Base-by-base conservation (phyloP, 2,888 invertebrate species). In the Heliothis peltigera region DNA sequence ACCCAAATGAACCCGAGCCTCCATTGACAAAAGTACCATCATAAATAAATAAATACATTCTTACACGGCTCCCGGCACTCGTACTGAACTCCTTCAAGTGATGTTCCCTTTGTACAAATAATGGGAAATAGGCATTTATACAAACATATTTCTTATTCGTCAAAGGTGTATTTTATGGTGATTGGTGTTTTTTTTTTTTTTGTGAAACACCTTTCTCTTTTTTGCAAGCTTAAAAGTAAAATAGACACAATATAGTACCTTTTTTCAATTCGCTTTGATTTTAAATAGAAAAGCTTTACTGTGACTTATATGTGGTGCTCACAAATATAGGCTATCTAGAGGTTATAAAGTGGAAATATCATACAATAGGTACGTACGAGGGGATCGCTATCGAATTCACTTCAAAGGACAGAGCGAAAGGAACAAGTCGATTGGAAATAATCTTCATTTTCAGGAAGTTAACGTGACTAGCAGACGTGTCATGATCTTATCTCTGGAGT, bases 11-110 rank as follows among this genome's bases (percentile, higher is more conserved):
- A 90, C 89, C 86, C 87, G 79, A 80, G 83, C 79, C 81, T 81
- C 86, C 84, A 89, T 91, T 91, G 91, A 91, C 89, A 91, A 91
- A 91, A 91, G 90, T 87, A 87, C 84, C 86, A 87, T 90, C 88
- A 87, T 91, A 90, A 89, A 90, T 90, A 91, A 90, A 90, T 89
- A 91, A 91, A 89, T 88, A 90, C 85, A 88, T 87, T 85, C 84
- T 85, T 87, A 84, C 81, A 83, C 75, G 77, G 77, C 75, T 78
- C 81, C 79, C 80, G 77, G 80, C 81, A 85, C 83, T 86, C 84
- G 78, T 79, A 57, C 74, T 67, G 80, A 80, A 79, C 82, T 83
- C 81, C 75, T 88, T 84, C 79, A 84, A 85, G 83, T 83, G 84
- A 84, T 86, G 78, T 80, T 81, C 78, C 78, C 77, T 84, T 84